A percentile compares a stretch with the other conserved stretches of the same genome.
phyloP scores from a whole-genome alignment of 2,888 invertebrate genomes.

The Rhagonycha lutea region DNA sequence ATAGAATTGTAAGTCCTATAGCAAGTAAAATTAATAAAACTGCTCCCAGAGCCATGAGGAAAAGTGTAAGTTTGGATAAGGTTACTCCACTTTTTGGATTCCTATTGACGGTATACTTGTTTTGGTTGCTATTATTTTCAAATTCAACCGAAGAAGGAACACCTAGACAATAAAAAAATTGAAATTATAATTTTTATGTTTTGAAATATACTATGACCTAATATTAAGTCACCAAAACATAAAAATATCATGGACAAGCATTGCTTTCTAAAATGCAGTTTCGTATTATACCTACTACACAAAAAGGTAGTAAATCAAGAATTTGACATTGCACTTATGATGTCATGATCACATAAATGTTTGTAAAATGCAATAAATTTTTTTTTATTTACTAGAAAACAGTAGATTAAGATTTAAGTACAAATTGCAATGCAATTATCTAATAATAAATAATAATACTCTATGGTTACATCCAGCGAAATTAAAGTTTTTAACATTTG shows the following conservation, averaged over 20 bases:
- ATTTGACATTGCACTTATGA: background rate
- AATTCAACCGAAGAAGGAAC: slow-evolving; percentile 51
- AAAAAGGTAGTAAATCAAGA: background rate
- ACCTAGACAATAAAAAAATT: slow-evolving; percentile 42
- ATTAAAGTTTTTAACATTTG: background rate
- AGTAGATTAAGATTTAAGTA: background rate
- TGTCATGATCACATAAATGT: background rate
- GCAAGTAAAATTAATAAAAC: slow-evolving; percentile 48
- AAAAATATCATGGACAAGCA: background rate
- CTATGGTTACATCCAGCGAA: background rate
- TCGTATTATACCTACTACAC: background rate
- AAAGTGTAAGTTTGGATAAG: slow-evolving; percentile 49
- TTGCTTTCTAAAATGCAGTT: background rate
- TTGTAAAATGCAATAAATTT: background rate
- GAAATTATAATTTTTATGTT: background rate
- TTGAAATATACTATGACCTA: no score
- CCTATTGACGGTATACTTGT: slow-evolving; percentile 52
- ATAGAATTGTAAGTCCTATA: slow-evolving; percentile 50
- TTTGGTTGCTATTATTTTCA: slow-evolving; percentile 51
- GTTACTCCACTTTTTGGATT: slow-evolving; percentile 41
- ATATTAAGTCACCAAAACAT: background rate
- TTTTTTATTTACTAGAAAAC: background rate
- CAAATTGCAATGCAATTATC: background rate
- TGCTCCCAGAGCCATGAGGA: slow-evolving; percentile 50
- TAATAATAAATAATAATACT: background rate